Conservation (phyloP, 2,888 invertebrate species). For the Cephalotes varians region DNA sequence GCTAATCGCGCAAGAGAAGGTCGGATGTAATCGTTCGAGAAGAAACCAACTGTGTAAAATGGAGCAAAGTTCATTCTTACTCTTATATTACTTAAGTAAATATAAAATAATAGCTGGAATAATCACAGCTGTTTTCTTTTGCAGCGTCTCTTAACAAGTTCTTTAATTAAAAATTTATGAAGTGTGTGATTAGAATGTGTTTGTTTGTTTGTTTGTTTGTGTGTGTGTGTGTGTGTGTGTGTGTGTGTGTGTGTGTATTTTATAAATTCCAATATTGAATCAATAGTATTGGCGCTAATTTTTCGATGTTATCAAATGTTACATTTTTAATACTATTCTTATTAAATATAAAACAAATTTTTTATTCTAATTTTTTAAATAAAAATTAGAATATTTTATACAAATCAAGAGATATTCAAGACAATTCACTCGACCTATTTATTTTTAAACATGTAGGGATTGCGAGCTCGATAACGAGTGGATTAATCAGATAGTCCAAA, state of each 20-base stretch:
- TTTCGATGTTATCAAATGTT: not conserved
- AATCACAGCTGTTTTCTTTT: not conserved
- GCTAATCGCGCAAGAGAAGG: conserved; percentile 11
- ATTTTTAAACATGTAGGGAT: not conserved
- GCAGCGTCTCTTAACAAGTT: not conserved
- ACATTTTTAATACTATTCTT: not conserved
- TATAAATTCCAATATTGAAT: not conserved
- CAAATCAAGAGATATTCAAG: not conserved
- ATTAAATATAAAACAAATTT: too few relatives aligned
- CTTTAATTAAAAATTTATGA: conserved; percentile 14
- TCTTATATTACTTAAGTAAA: not conserved
- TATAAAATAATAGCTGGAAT: not conserved
- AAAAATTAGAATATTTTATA: not conserved
- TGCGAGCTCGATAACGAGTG: not conserved
- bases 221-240: too few relatives aligned
- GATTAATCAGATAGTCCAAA: not conserved
- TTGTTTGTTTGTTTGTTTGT: too few relatives aligned
- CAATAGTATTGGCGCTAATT: not conserved
- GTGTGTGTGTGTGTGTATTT: too few relatives aligned
- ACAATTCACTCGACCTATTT: not conserved
- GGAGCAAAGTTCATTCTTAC: conserved; percentile 14
- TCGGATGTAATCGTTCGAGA: conserved; percentile 33
- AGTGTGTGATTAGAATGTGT: not conserved
- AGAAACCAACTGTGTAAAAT: conserved; percentile 27
- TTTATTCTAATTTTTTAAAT: not conserved